These are phyloP conservation scores for Imbricaverruca yamaguchii DNA, from an alignment of 2,888 invertebrate genomes.

Conservation along the genomic window DNA sequence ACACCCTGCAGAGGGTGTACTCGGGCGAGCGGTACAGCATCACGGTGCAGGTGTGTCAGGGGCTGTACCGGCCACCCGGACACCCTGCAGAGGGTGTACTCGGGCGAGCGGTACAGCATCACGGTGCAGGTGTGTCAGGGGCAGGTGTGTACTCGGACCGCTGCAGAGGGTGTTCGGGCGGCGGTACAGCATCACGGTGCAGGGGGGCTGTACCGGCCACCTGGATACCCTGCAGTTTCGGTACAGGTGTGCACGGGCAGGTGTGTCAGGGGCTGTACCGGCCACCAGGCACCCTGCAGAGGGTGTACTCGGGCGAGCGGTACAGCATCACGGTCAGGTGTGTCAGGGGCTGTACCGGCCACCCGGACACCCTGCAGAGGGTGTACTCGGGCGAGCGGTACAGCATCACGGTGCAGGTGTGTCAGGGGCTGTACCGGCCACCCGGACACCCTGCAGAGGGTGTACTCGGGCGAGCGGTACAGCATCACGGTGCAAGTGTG, in stretches of 20 bases:
- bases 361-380: slow-evolving; percentile 65
- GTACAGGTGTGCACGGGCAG: slow-evolving; percentile 63
- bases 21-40: too few relatives aligned
- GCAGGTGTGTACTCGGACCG: slow-evolving; percentile 52
- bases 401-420: background rate
- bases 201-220: slow-evolving; percentile 59
- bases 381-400: slow-evolving; percentile 45
- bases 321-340: slow-evolving; percentile 74
- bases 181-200: too few relatives aligned
- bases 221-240: slow-evolving; percentile 69
- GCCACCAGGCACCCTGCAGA: slow-evolving; percentile 66
- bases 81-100: slow-evolving; percentile 68
- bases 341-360: slow-evolving; percentile 45
- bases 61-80: slow-evolving; percentile 66
- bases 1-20: slow-evolving; percentile 68
- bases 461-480: slow-evolving; percentile 80
- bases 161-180: slow-evolving; percentile 56
- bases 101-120: slow-evolving; percentile 81
- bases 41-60: background rate
- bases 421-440: too few relatives aligned
- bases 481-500: slow-evolving; percentile 66
- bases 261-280: slow-evolving; percentile 42
- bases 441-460: slow-evolving; percentile 64
- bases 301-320: slow-evolving; percentile 75
- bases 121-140: slow-evolving; percentile 65